These are phyloP conservation scores for Melanotaenia nigrans DNA, from an alignment of 2,797 vertebrate species.

Conservation along the genomic window DNA sequence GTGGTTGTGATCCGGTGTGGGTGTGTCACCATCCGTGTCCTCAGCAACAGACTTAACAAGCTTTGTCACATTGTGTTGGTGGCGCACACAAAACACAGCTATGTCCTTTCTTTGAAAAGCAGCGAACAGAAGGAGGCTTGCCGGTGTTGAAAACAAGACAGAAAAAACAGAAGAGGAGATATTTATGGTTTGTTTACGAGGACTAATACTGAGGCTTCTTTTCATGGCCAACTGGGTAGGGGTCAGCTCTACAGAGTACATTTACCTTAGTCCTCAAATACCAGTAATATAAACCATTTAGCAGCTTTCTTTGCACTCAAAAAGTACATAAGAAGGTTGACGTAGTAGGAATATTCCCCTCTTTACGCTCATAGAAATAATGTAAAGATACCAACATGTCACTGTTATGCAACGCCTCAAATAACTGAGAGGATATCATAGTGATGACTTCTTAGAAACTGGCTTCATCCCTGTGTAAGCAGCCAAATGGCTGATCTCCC, in stretches of 20 bases:
- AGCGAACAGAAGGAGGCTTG: not conserved
- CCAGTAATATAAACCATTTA: too few species aligned
- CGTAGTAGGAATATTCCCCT: not conserved
- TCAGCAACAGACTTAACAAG: constrained; percentile 23
- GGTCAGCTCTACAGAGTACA: not conserved
- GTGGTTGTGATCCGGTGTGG: constrained; percentile 12
- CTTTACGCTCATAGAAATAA: too few species aligned
- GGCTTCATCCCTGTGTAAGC: constrained; percentile 17
- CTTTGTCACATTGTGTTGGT: constrained; percentile 26
- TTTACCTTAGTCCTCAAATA: not conserved
- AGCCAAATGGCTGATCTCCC: constrained; percentile 62
- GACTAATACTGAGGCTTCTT: constrained; percentile 3
- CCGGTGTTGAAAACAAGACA: constrained; percentile 15
- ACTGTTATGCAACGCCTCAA: too few species aligned
- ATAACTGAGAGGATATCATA: constrained; percentile 14
- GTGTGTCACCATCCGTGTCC: constrained; percentile 19
- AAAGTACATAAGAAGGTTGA: not conserved
- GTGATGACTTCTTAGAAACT: constrained; percentile 4
- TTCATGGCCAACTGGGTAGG: not conserved
- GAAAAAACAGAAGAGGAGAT: constrained; percentile 10
- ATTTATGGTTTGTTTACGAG: constrained; percentile 25
- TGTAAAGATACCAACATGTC: too few species aligned
- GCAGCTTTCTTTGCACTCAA: too few species aligned
- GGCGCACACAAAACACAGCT: constrained; percentile 24
- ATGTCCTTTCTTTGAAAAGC: constrained; percentile 27